Evolutionary conservation across 2,888 invertebrate species (phyloP), one percentile per base, ranked within the genome.

Genomic region (Cephalotes varians): DNA sequence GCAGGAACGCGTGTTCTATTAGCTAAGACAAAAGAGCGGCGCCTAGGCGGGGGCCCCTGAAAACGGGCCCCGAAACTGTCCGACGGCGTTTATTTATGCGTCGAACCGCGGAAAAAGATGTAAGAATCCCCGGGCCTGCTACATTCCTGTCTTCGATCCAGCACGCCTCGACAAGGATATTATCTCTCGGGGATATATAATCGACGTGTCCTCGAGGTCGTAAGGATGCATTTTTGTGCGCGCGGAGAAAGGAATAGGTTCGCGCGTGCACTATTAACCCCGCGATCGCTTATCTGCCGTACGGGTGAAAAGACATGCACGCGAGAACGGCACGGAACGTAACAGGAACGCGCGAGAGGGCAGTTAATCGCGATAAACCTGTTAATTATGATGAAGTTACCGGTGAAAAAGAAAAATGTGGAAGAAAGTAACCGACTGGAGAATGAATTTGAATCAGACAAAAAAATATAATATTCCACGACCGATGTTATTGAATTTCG

Each of bases 11-110:
- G 93, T 94, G 94, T 94, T 94, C 93, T 93, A 94, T 94, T 94
- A 94, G 93, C 92, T 93, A 93, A 94, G 93, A 94, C 94, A 94
- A 94, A 94, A 94, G 94, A 93, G 93, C 94, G 94, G 94, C 94
- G 94, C 94, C 93, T 94, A 94, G 93, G 91, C 92, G 91, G 92
- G 72, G 81, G 67, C 72, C 77, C 76, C 81, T 51, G 60, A 40
- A 67, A 83, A 73, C 82, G 85, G 86, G 76, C 82, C 88, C 88
- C 86, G 88, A 91, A 91, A 92, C 93, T 92, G 92, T 93, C 93
- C 91, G 90, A 90, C 93, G 90, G 90, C 91, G 91, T 94, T 94
- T 94, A 93, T 94, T 94, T 94, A 94, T 94, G 94, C 92, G 92
- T 89, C 92, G 91, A 92, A 93, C 92, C 91, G 92, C 92, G 93